These are phyloP conservation scores for Rallus limicola DNA, from an alignment of 2,113 vertebrate species.

Conservation along the genomic window DNA sequence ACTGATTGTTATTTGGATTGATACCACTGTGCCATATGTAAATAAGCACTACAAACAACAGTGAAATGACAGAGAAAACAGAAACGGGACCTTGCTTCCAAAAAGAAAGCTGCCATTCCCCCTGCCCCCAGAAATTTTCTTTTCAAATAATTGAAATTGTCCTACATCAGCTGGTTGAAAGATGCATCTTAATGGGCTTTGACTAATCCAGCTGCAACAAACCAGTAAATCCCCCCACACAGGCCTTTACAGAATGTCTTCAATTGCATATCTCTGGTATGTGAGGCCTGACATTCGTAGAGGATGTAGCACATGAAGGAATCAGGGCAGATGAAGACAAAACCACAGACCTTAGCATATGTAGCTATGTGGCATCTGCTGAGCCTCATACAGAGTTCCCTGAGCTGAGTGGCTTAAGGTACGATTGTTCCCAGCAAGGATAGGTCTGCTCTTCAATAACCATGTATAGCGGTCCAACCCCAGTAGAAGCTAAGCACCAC, in stretches of 20 bases:
- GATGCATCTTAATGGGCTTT: not conserved
- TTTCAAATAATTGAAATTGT: not conserved
- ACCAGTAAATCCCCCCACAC: not conserved
- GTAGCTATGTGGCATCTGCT: not conserved
- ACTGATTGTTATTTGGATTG: not conserved
- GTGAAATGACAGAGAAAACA: not conserved
- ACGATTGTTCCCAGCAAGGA: not conserved
- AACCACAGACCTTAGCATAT: not conserved
- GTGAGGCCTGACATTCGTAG: not conserved
- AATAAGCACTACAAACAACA: not conserved
- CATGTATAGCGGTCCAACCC: too few species aligned
- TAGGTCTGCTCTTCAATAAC: not conserved
- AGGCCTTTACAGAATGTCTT: not conserved
- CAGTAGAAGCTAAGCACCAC: not conserved
- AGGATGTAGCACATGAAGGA: not conserved
- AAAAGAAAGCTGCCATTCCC: not conserved
- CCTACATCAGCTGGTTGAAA: not conserved
- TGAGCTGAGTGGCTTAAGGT: not conserved
- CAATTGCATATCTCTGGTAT: not conserved
- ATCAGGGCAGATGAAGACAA: not conserved
- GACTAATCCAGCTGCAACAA: not conserved
- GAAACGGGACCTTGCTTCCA: not conserved
- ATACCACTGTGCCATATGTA: not conserved
- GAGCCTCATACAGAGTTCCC: not conserved
- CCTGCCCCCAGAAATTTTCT: not conserved